Base-by-base conservation (phyloP, 2,888 invertebrate species). In the Disparrhopalites patrizii region DNA sequence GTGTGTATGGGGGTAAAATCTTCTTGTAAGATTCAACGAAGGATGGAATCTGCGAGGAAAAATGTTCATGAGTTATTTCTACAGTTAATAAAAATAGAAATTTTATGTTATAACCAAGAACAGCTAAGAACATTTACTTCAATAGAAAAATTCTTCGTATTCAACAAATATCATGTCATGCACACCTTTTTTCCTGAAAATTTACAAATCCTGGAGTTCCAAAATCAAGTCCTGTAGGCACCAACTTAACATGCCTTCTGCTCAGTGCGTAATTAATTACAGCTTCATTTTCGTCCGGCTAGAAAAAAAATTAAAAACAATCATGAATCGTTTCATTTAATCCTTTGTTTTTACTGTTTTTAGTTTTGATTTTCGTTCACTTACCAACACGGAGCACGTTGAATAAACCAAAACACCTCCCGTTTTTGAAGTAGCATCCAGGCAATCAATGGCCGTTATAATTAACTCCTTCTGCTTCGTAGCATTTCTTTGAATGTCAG, bases 381-480 rank as follows among this genome's bases (percentile, higher is more conserved):
- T 77, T 75, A 85, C 86, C 76, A 98, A 81, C 72, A 99, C 87
- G 0, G 99, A 99, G 80, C 99, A 99, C 0, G 99, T 99, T 0
- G 98, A 99, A 80, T 99, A 99, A 0, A 99, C 97, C 69, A 99
- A 84, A 78, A 92, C 92, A 13, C 98, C 97, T 33, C 98, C 99
- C 18, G 90, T 87, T 65, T 88, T 83, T 0, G 97, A 96, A 76
- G 91, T 91, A 0, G 94, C 92, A 81, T 93, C 91, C 47, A 93
- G 87, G 77, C 91, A 91, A 81, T 99, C 99, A 73, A 99, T 96
- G n/a, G 99, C 99, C 3, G 94, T 88, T 62, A 98, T 81, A 3
- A 99, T 82, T 28, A 99, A 82, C 78, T 97, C 90, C 62, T 93
- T 86, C 80, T 99, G 99, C 55, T 98, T 82, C 75, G 92, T 95